Base-by-base conservation (phyloP, 2,797 vertebrate genomes). In the Sebastolobus alascanus region DNA sequence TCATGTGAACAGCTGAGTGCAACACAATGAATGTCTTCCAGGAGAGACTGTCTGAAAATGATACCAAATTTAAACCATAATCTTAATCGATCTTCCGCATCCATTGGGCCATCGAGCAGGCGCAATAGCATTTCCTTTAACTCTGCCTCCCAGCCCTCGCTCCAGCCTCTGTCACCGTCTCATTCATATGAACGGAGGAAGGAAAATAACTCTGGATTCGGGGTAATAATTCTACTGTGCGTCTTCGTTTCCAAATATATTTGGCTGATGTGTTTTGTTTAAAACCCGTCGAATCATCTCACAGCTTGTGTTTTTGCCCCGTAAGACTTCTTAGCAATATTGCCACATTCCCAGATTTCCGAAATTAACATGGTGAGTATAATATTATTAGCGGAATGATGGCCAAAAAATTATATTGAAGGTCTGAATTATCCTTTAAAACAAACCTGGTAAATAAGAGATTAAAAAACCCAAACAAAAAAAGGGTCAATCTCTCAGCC, bases 391-490 rank as follows among this genome's bases (percentile, higher is more conserved):
- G 33, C 0, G 1, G 9, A 35, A 43, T 10, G 10, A 43, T 20
- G 0, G 25, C 10, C 20, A 12, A 22, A 50, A 14, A 52, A 46
- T 16, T 12, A 33, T 14, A 58, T 20, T 5, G 0, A 40, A 40
- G 22, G 35, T 43, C 46, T 37, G 56, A 63, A 61, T 43, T 29
- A 27, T 55, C 1, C 2, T 64, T 31, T 37, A 3, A 8, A 61
- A 71, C 20, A 67, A 59, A 67, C 12, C 22, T 72, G 25, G 25
- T 68, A 73, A 68, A 73, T 59, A 75, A 73, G 20, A 63, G 22
- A 27, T 73, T 65, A 82, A 40, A 86, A 75, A 82, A 68, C 29
- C 29, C 50, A 22, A 52, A 29, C 8, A 75, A 67, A 69, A 69
- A 64, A 54, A 67, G 29, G 38, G 14, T 75, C 29, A 68, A 31